These are phyloP conservation scores for Chrysolina americana DNA, from an alignment of 2,888 invertebrate species.

Conservation along the genomic window DNA sequence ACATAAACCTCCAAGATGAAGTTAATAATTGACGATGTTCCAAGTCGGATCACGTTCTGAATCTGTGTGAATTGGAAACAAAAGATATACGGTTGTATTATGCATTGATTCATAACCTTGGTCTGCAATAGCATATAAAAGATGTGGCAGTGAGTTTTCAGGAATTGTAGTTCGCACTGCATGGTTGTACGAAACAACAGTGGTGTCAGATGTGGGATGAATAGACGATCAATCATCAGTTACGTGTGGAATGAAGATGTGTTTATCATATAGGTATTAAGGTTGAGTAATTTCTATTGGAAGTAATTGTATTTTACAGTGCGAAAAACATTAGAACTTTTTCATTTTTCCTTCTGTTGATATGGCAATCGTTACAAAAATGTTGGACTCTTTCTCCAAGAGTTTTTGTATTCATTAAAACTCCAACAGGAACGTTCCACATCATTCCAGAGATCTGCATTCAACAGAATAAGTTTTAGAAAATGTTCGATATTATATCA, in stretches of 20 bases:
- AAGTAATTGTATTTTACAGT: too few relatives aligned
- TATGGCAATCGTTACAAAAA: too few relatives aligned
- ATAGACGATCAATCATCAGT: neutral
- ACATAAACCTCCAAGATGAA: conserved; percentile 43
- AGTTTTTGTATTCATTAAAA: too few relatives aligned
- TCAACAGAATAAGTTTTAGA: neutral
- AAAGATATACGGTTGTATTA: conserved; percentile 33
- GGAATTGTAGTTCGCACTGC: neutral
- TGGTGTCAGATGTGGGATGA: neutral
- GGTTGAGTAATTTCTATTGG: too few relatives aligned
- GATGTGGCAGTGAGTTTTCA: neutral
- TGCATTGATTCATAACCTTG: conserved; percentile 34
- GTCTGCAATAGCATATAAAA: conserved; percentile 22
- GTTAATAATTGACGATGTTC: conserved; percentile 45
- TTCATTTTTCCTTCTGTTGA: too few relatives aligned
- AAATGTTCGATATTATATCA: neutral
- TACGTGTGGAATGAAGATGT: too few relatives aligned
- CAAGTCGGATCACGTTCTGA: conserved; percentile 43
- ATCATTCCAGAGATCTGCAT: neutral
- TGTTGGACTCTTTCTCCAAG: too few relatives aligned
- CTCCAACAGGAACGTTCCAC: too few relatives aligned
- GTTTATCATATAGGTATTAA: too few relatives aligned
- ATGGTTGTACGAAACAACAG: neutral
- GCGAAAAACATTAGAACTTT: too few relatives aligned
- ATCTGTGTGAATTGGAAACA: conserved; percentile 37